Evolutionary conservation across 2,797 vertebrate species (phyloP).

Genomic region (Hippoglossus hippoglossus): DNA sequence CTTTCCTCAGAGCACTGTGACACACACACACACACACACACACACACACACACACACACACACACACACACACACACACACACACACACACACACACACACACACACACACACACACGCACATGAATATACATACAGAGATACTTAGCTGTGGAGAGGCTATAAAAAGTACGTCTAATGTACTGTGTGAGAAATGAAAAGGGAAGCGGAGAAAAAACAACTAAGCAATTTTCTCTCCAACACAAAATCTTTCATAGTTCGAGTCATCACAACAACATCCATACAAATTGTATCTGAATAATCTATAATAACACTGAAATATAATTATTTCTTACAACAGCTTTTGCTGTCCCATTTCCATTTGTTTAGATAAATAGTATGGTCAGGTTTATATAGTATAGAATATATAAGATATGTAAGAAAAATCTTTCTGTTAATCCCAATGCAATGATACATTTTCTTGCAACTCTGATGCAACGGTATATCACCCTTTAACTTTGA

Average conservation of each 20-base stretch:
- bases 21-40: conserved; percentile 25
- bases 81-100: not conserved
- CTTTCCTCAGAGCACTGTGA: conserved; percentile 88
- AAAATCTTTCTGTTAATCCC: conserved; percentile 15
- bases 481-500: conserved; percentile 8
- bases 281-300: conserved; percentile 3
- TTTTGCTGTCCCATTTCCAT: no score
- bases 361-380: not conserved
- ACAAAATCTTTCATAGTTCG: not conserved
- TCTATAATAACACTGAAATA: not conserved
- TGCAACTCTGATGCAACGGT: conserved; percentile 15
- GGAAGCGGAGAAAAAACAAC: not conserved
- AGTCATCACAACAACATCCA: not conserved
- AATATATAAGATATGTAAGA: not conserved
- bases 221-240: not conserved
- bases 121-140: no score
- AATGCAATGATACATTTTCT: conserved; percentile 20
- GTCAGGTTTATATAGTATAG: not conserved
- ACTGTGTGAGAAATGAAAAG: conserved; percentile 1
- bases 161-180: conserved; percentile 15
- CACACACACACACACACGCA: not conserved
- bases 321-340: no score
- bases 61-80: not conserved
- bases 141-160: conserved; percentile 9
- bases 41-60: not conserved